Base-by-base conservation (phyloP, 2,113 vertebrate species). In the Oxyura jamaicensis region DNA sequence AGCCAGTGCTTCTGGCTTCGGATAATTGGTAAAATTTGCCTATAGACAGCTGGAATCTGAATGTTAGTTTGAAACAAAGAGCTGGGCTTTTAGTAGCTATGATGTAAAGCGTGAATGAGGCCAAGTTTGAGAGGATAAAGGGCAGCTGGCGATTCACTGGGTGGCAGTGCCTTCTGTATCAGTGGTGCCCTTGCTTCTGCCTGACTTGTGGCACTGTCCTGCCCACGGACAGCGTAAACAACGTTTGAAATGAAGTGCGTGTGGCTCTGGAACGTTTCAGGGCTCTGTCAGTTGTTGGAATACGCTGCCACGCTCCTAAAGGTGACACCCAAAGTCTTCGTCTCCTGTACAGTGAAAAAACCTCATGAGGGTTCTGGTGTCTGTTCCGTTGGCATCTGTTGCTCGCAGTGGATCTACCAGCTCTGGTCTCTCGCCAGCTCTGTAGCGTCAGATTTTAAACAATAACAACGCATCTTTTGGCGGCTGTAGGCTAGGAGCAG, bases 381-480 rank as follows among this genome's bases (percentile, higher is more conserved):
- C 2, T 17, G 1, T 26, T 17, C 29, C 67, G 62, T 28, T 36
- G 87, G 68, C 42, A 13, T 3, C 46, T 5, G 63, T 6, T 73
- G 48, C 84, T 68, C 4, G 3, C 65, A 16, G 19, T 7, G 17
- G 2, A 11, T 42, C 33, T 36, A 13, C 42, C 72, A n/a, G 76
- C 84, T 28, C n/a, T 12, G 39, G 71, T 11, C 68, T 71, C 50
- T 4, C 1, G 23, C 63, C 67, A 73, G 81, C 84, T 4, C 2
- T 0, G 8, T 31, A 19, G 17, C 66, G n/a, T 6, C 62, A 4
- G 44, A 8, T 22, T 29, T 36, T 5, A n/a, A 10, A 3, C 1
- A 5, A 25, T 3, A 6, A 0, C 60, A 8, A 0, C 2, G 21
- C 66, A 0, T 5, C 20, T 17, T 5, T 1, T 31, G 55, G 42